Conservation (phyloP, 1,140 invertebrate species). For the Aphaenogaster ashmeadi region DNA sequence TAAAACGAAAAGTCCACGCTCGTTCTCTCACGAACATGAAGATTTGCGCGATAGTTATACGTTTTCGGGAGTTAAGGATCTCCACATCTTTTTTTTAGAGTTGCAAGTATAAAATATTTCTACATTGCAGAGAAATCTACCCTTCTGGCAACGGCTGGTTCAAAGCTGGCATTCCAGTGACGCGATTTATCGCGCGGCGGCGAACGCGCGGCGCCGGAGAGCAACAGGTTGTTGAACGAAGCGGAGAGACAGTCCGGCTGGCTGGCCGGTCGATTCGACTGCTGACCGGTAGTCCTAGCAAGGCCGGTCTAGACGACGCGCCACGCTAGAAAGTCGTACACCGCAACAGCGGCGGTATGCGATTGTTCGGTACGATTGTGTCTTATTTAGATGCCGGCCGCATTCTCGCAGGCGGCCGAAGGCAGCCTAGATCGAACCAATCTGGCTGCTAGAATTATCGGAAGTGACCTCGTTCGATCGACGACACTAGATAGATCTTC, state of each 20-base stretch:
- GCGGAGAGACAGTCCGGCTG: constrained; percentile 28
- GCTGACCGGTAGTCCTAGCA: constrained; percentile 72
- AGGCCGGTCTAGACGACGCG: constrained; percentile 69
- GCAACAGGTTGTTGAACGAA: constrained; percentile 77
- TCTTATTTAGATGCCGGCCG: constrained; percentile 76
- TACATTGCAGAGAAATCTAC: constrained; percentile 13
- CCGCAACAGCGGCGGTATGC: constrained; percentile 66
- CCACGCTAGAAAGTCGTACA: constrained; percentile 73
- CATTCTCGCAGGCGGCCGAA: constrained; percentile 59
- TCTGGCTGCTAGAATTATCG: constrained; percentile 49
- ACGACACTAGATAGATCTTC: neutral
- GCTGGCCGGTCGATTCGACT: constrained; percentile 55
- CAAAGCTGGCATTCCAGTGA: constrained; percentile 42
- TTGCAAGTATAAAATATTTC: constrained; percentile 19
- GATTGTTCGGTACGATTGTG: constrained; percentile 78
- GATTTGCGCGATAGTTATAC: constrained; percentile 1
- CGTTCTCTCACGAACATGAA: neutral
- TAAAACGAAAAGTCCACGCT: neutral
- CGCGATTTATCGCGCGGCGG: constrained; percentile 40
- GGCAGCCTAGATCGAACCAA: constrained; percentile 32
- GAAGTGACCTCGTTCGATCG: constrained; percentile 45
- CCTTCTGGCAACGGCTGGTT: constrained; percentile 4
- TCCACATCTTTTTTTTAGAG: neutral
- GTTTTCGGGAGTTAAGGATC: neutral
- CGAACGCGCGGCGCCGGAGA: constrained; percentile 53